Base-by-base conservation (phyloP, 2,113 vertebrate species). In the Trematomus loennbergii region DNA sequence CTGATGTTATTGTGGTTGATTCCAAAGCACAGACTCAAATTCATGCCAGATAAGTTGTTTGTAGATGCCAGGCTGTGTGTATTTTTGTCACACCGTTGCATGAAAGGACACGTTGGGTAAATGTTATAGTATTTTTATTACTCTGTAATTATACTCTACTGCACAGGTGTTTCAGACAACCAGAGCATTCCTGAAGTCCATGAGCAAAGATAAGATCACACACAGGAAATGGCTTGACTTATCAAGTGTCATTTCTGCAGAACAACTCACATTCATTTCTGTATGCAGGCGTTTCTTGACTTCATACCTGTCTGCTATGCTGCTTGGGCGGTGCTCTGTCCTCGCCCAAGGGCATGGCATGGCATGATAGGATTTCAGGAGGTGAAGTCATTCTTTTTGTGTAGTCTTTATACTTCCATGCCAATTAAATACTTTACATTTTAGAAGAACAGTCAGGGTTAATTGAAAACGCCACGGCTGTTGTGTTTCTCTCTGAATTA, bases 291-390 rank as follows among this genome's bases (percentile, higher is more conserved):
- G 8, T 40, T 53, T 9, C 0, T 12, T 50, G 33, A 48, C 65
- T 72, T 68, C 62, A 58, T 72, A 69, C 49, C 79, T 79, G 65
- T 82, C 29, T 66, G 52, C 55, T 17, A 40, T 46, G 50, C 13
- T 29, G 49, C 62, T 2, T 13, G 10, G 53, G 29, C 33, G 9
- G 8, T 3, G 9, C 15, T 36, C 43, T 29, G 43, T 70, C 64
- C 57, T 65, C n/a, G 5, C 71, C 66, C 48, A n/a, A 40, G 36
- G 36, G 36, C 36, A 40, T 40, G 55, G 0, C 50, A 33, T 75
- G 77, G 43, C 75, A 85, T 85, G 72, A 17, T n/a, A 81, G 40
- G 67, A 84, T 77, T 89, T 67, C 52, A 75, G 48, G 57, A 82
- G 81, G 55, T 53, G 16, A 71, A 55, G 15, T 52, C 2, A 40